Evolutionary conservation across 2,113 vertebrate genomes (phyloP).

Genomic region (Aphelocoma coerulescens): DNA sequence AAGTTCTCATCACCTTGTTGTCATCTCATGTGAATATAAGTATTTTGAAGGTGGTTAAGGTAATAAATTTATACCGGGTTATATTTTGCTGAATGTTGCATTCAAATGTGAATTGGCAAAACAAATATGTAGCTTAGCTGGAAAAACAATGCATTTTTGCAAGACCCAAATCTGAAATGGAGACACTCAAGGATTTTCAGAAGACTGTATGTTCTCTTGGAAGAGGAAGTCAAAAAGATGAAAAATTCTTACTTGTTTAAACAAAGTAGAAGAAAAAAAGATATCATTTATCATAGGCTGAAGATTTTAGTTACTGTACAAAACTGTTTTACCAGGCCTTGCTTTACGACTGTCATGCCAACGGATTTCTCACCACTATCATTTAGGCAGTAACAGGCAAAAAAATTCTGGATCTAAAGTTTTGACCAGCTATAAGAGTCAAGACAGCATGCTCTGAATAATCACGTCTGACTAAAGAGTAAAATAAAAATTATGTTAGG

Average conservation of each 20-base stretch:
- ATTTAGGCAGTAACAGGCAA: not conserved
- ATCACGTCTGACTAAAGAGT: accelerated
- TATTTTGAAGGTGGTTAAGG: not conserved
- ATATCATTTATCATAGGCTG: not conserved
- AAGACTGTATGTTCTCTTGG: not conserved
- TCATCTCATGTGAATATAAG: not conserved
- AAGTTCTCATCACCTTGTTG: not conserved
- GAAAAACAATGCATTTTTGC: not conserved
- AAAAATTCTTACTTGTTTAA: not conserved
- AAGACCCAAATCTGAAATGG: not conserved
- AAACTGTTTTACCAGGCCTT: not conserved
- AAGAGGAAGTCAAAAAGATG: not conserved
- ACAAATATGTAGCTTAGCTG: not conserved
- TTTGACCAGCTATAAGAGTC: not conserved
- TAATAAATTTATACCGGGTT: not conserved
- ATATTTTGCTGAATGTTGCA: not conserved
- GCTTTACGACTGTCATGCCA: not conserved
- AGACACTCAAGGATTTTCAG: not conserved
- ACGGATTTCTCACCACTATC: not conserved
- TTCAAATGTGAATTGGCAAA: not conserved
- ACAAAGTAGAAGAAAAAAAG: not conserved
- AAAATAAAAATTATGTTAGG: not conserved
- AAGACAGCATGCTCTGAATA: not conserved
- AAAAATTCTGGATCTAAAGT: not conserved
- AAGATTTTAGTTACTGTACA: not conserved